A percentile compares a stretch with the other conserved stretches of the same genome.
These are phyloP conservation scores for Imbricaverruca yamaguchii DNA, from an alignment of 2,888 invertebrate species.

Conservation along the genomic window DNA sequence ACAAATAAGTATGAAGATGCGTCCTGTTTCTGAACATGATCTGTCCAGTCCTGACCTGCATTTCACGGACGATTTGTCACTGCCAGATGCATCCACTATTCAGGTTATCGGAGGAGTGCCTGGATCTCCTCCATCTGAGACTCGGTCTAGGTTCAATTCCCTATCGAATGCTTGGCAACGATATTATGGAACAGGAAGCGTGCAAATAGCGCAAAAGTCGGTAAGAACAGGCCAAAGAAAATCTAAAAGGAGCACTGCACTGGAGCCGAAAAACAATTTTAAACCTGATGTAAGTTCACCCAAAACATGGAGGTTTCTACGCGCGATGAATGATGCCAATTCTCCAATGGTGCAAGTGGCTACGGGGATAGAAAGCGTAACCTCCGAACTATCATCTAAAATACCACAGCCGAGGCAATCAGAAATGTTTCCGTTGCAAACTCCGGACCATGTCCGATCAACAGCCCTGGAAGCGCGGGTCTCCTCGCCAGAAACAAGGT, in stretches of 20 bases:
- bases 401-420: background rate
- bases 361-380: background rate
- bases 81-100: background rate
- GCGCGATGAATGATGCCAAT: no score
- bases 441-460: no score
- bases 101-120: background rate
- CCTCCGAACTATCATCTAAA: background rate
- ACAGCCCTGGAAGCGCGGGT: no score
- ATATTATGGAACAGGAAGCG: no score
- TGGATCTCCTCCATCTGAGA: background rate
- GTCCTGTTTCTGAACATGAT: background rate
- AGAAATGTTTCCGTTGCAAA: background rate
- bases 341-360: background rate
- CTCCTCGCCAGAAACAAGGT: no score
- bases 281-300: no score
- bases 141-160: background rate
- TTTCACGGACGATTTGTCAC: background rate
- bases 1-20: background rate
- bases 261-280: no score
- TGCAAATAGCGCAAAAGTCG: no score
- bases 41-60: background rate
- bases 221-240: no score
- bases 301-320: no score
- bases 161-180: no score
- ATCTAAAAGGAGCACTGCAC: no score